These are phyloP conservation scores for Peribatodes rhomboidaria DNA, from an alignment of 2,888 invertebrate genomes.

Conservation along the genomic window DNA sequence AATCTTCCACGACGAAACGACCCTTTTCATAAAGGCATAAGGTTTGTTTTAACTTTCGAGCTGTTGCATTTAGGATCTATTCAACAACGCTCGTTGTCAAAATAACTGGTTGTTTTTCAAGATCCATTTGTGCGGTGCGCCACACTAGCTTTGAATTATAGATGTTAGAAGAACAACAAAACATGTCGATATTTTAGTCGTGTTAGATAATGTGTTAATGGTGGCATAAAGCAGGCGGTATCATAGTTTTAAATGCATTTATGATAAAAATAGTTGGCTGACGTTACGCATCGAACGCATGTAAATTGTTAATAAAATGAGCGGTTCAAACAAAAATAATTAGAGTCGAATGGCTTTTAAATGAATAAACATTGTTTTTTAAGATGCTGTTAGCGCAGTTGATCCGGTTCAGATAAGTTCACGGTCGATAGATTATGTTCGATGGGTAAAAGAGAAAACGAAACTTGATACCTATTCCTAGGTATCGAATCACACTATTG, in stretches of 20 bases:
- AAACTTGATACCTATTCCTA: constrained; percentile 41
- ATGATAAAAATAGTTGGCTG: constrained; percentile 29
- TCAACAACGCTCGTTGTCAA: constrained; percentile 69
- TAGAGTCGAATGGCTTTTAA: constrained; percentile 24
- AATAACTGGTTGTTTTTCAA: constrained; percentile 84
- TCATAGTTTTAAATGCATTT: constrained; percentile 48
- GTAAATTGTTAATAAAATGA: constrained; percentile 27
- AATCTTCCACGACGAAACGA: constrained; percentile 50
- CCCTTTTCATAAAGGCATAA: constrained; percentile 52
- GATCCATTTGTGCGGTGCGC: constrained; percentile 78
- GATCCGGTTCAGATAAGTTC: constrained; percentile 48
- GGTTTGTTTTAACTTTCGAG: constrained; percentile 52
- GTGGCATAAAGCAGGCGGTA: constrained; percentile 58
- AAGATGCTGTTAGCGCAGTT: constrained; percentile 28
- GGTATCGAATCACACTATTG: constrained; percentile 37
- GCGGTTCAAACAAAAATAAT: constrained; percentile 18
- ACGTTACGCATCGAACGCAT: constrained; percentile 21
- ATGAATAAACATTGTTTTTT: constrained; percentile 35
- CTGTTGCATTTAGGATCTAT: constrained; percentile 65
- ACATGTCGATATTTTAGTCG: constrained; percentile 75
- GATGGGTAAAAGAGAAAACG: constrained; percentile 40
- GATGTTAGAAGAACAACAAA: constrained; percentile 79
- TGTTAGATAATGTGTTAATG: constrained; percentile 74
- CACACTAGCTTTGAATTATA: constrained; percentile 76
- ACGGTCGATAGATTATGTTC: constrained; percentile 38